These are phyloP conservation scores for Drepanosiphum platanoidis DNA, from an alignment of 2,888 invertebrate species.

Conservation along the genomic window DNA sequence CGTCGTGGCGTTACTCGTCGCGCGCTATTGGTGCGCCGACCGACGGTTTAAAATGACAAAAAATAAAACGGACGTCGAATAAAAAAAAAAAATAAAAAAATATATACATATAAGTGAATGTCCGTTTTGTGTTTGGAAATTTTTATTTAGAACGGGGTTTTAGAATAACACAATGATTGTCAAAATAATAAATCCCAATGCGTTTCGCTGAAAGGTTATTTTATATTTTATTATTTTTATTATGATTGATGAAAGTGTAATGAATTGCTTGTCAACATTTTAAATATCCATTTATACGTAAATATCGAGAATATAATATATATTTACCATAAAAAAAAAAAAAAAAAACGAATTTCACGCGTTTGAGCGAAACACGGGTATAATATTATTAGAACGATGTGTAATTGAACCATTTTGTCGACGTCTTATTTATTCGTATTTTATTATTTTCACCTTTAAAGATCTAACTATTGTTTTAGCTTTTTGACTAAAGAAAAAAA, in stretches of 20 bases:
- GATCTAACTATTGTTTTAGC: too few species aligned
- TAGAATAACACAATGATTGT: constrained; percentile 31
- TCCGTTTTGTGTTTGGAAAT: not conserved
- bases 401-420: too few species aligned
- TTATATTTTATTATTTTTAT: constrained; percentile 18
- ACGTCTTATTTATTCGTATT: too few species aligned
- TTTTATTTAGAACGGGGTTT: constrained; percentile 4
- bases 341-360: too few species aligned
- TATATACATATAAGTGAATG: not conserved
- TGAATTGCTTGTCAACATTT: constrained; percentile 22
- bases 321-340: too few species aligned
- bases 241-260: constrained; percentile 13
- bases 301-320: too few species aligned
- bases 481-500: too few species aligned
- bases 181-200: constrained; percentile 24
- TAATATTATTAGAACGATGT: too few species aligned
- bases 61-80: constrained; percentile 18
- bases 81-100: too few species aligned
- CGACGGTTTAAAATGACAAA: not conserved
- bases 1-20: not conserved
- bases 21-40: not conserved
- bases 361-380: too few species aligned
- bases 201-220: constrained; percentile 17
- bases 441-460: too few species aligned
- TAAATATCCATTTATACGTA: not conserved